These are phyloP conservation scores for Channallabes apus DNA, from an alignment of 2,797 vertebrate species.

Conservation along the genomic window DNA sequence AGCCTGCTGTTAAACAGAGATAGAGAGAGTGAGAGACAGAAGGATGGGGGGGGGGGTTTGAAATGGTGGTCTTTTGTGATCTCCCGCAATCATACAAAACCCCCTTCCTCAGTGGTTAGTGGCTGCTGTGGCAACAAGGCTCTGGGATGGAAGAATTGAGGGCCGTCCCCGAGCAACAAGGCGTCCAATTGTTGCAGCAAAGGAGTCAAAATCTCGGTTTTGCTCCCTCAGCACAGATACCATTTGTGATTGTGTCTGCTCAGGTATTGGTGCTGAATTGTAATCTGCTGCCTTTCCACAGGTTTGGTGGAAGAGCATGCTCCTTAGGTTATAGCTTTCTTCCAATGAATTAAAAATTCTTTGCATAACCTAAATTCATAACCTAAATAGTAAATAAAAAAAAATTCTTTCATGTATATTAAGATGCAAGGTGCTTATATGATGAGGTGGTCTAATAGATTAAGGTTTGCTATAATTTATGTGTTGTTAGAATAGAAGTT, in stretches of 20 bases:
- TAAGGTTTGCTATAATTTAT: slow-evolving; percentile 15
- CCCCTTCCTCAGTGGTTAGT: slow-evolving; percentile 32
- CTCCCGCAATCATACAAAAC: slow-evolving; percentile 21
- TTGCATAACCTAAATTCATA: not conserved
- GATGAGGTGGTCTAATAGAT: slow-evolving; percentile 25
- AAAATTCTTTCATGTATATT: not conserved
- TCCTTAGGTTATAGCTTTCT: not conserved
- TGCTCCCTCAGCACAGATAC: slow-evolving; percentile 9
- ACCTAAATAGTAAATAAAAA: not conserved
- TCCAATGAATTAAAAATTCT: not conserved
- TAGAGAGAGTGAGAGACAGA: not conserved
- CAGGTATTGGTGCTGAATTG: slow-evolving; percentile 29
- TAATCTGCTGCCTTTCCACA: not conserved
- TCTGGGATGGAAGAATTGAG: slow-evolving; percentile 42
- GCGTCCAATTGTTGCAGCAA: slow-evolving; percentile 34
- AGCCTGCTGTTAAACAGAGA: slow-evolving; percentile 1
- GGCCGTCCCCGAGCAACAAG: slow-evolving; percentile 43
- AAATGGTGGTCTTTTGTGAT: slow-evolving; percentile 37
- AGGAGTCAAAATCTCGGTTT: slow-evolving; percentile 36
- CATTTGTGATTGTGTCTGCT: slow-evolving; percentile 34
- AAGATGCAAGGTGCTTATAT: slow-evolving; percentile 33
- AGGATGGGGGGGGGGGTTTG: not conserved
- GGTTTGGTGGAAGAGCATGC: not conserved
- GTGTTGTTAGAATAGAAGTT: not conserved
- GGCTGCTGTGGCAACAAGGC: slow-evolving; percentile 52